phyloP scores from a whole-genome alignment of 2,888 invertebrate genomes.

The Tortricodes alternella region DNA sequence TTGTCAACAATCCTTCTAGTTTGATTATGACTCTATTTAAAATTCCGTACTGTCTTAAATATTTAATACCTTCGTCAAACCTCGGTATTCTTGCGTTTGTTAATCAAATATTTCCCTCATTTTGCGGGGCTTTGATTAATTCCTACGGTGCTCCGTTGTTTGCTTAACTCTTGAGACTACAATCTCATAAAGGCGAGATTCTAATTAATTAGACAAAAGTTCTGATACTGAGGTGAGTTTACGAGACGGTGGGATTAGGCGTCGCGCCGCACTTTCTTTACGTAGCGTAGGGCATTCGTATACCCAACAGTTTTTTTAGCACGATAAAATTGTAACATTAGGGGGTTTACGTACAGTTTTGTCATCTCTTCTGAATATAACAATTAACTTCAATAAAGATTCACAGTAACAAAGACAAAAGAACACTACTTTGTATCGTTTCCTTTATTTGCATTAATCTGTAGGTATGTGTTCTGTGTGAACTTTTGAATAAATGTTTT shows the following conservation, averaged over 20 bases:
- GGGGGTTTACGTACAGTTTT: neutral
- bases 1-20: too few species aligned
- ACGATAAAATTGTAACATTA: neutral
- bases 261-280: neutral
- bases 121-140: slow-evolving; percentile 38
- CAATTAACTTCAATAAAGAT: neutral
- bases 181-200: slow-evolving; percentile 33
- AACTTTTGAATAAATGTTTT: too few species aligned
- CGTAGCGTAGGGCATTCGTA: too few species aligned
- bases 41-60: slow-evolving; percentile 5
- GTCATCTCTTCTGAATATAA: neutral
- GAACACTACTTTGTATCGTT: too few species aligned
- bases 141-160: slow-evolving; percentile 32
- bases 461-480: too few species aligned
- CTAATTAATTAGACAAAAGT: slow-evolving; percentile 42
- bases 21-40: too few species aligned
- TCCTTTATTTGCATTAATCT: too few species aligned
- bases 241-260: slow-evolving; percentile 7
- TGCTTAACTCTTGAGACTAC: slow-evolving; percentile 31
- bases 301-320: neutral
- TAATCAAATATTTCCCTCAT: slow-evolving; percentile 22
- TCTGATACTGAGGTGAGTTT: slow-evolving; percentile 30
- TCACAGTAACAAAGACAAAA: too few species aligned
- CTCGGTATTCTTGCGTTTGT: slow-evolving; percentile 31
- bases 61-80: slow-evolving; percentile 10